These are phyloP conservation scores for Phyllostomus hastatus DNA, from an alignment of 2,113 vertebrate species.

Conservation along the genomic window DNA sequence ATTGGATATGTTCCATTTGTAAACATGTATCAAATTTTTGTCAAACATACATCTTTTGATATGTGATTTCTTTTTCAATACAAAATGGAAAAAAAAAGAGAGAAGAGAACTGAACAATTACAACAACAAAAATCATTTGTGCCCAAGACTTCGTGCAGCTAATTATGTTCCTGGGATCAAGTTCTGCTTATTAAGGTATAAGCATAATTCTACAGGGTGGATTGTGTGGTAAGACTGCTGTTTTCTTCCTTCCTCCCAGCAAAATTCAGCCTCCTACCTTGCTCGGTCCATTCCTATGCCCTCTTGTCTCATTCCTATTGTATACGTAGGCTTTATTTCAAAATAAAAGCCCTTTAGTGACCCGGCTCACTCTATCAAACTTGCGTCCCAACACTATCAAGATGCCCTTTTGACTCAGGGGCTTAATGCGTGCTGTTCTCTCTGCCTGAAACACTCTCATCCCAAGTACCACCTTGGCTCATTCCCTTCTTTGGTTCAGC, in stretches of 20 bases:
- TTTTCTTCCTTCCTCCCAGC: background rate
- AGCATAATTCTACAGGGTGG: background rate
- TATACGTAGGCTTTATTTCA: background rate
- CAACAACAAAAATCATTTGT: background rate
- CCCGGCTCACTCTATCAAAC: background rate
- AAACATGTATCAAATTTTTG: background rate
- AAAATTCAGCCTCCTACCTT: background rate
- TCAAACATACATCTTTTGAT: background rate
- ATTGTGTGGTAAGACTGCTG: background rate
- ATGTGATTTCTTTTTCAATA: background rate
- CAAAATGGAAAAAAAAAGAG: background rate
- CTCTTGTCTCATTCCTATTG: background rate
- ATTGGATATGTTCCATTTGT: background rate
- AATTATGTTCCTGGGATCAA: background rate
- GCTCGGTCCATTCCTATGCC: accelerated
- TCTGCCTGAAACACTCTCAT: background rate
- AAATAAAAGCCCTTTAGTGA: background rate
- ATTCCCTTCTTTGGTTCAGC: background rate
- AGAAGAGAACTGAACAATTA: background rate
- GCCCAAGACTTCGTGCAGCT: background rate
- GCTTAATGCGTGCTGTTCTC: background rate
- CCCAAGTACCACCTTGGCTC: background rate
- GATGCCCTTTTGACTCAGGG: background rate
- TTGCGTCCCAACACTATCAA: background rate
- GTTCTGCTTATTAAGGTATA: background rate